Evolutionary conservation across 2,113 vertebrate species (phyloP), one percentile per base, ranked within the genome.

Genomic region (Forbesichthys agassizii): DNA sequence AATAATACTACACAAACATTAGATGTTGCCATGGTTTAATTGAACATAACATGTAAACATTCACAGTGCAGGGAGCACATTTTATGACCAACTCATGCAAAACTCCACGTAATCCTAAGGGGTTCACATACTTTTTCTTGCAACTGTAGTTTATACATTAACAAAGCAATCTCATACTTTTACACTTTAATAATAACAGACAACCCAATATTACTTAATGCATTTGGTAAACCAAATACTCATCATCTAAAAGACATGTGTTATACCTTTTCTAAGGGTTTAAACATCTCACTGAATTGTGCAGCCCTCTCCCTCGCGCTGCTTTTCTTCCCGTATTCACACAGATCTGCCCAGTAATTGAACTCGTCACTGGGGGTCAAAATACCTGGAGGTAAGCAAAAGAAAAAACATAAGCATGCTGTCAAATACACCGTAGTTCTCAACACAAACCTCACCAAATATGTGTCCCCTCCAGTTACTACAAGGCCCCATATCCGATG

Each of bases 361-460:
- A 99, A 97, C 81, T 99, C 97, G 94, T 99, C 98, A 86, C 49
- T 89, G 48, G 96, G 96, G 61, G 93, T 94, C 74, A 98, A 87
- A 83, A 98, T 95, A 80, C 95, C 98, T 99, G 75, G 12, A 63
- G 0, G 42, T 10, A 56, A 14, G 47, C 36, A 5, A 33, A 12
- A 13, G 5, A 36, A 46, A 69, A 60, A 66, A 54, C 18, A 36
- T 48, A 14, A 7, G 49, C 49, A 11, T 52, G 9, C 11, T 11
- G 13, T 52, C 49, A 52, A 52, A 0, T 14, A 14, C 11, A 11
- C 49, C 3, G 49, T 12, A 52, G 11, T 52, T 11, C 11, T 11
- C 49, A 52, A 8, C 49, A 52, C 49, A 11, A 52, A 52, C 3
- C 3, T 14, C 27, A 27, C 27, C 27, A 27, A 27, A 27, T 27